Evolutionary conservation across 2,113 vertebrate species (phyloP).

Genomic region (Periophthalmus modestus): DNA sequence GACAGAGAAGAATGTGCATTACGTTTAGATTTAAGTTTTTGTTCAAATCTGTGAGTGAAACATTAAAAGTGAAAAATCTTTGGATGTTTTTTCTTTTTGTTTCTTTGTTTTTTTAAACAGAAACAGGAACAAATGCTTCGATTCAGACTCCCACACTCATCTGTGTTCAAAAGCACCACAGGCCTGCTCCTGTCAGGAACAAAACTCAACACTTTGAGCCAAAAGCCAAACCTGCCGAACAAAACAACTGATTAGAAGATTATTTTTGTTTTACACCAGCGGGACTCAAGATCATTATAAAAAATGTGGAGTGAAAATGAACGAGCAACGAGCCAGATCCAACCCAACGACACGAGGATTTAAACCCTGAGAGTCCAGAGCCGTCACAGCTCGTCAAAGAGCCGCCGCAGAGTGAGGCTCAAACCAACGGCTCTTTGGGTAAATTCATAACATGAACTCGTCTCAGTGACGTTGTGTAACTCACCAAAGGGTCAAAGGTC

Average conservation of each 20-base stretch:
- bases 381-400: neutral
- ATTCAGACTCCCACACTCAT: slow-evolving; percentile 3
- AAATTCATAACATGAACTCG: slow-evolving; percentile 63
- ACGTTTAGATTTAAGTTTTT: neutral
- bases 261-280: neutral
- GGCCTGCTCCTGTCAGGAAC: neutral
- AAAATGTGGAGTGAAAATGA: neutral
- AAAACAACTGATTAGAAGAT: neutral
- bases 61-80: neutral
- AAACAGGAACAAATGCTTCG: neutral
- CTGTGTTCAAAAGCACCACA: neutral
- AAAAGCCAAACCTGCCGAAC: neutral
- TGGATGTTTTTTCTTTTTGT: neutral
- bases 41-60: neutral
- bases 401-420: slow-evolving; percentile 7
- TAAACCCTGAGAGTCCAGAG: too few relatives aligned
- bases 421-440: slow-evolving; percentile 40
- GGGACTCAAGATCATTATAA: neutral
- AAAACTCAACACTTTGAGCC: neutral
- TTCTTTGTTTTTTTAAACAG: neutral
- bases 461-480: slow-evolving; percentile 29
- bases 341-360: too few relatives aligned
- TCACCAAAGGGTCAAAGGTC: too few relatives aligned
- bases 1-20: neutral
- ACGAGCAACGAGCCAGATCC: too few relatives aligned